Evolutionary conservation across 1,140 invertebrate genomes (phyloP).

Genomic region (Plodia interpunctella): DNA sequence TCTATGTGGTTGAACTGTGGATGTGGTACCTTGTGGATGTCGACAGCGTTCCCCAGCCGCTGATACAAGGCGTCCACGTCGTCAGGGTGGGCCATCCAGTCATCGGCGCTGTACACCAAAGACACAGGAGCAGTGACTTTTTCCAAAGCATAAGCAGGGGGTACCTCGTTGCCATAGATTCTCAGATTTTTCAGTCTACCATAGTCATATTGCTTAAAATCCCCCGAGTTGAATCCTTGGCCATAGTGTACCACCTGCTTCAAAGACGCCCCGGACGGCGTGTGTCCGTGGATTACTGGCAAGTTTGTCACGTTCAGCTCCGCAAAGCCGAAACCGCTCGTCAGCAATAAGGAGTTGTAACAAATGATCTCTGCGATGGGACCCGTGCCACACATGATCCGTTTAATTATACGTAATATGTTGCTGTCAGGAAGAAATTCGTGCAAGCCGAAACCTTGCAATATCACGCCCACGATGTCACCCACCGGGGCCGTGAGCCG

Average conservation of each 20-base stretch:
- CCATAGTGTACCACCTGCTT: conserved; percentile 86
- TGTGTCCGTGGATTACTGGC: conserved; percentile 85
- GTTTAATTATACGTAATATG: conserved; percentile 26
- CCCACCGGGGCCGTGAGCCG: conserved; percentile 37
- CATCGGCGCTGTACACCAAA: conserved; percentile 81
- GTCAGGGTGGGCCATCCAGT: conserved; percentile 78
- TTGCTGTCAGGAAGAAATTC: conserved; percentile 40
- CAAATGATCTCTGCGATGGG: conserved; percentile 35
- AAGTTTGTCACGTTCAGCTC: conserved; percentile 77
- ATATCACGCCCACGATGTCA: conserved; percentile 21
- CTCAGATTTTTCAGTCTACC: conserved; percentile 59
- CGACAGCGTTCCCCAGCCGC: conserved; percentile 64
- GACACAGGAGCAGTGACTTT: conserved; percentile 80
- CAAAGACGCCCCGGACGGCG: conserved; percentile 86
- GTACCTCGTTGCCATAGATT: conserved; percentile 67
- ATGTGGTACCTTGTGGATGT: conserved; percentile 56
- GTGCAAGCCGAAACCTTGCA: conserved; percentile 30
- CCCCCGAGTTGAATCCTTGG: conserved; percentile 75
- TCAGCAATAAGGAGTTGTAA: conserved; percentile 32
- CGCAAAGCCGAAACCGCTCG: conserved; percentile 34
- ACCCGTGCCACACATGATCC: conserved; percentile 30
- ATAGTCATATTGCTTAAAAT: conserved; percentile 73
- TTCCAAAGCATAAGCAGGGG: conserved; percentile 80
- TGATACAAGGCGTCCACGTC: conserved; percentile 66
- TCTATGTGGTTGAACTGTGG: conserved; percentile 78